Percentiles rank a stretch among this genome's conserved stretches.
Evolutionary conservation across 2,113 vertebrate species (phyloP).

Genomic region (Eonycteris spelaea): DNA sequence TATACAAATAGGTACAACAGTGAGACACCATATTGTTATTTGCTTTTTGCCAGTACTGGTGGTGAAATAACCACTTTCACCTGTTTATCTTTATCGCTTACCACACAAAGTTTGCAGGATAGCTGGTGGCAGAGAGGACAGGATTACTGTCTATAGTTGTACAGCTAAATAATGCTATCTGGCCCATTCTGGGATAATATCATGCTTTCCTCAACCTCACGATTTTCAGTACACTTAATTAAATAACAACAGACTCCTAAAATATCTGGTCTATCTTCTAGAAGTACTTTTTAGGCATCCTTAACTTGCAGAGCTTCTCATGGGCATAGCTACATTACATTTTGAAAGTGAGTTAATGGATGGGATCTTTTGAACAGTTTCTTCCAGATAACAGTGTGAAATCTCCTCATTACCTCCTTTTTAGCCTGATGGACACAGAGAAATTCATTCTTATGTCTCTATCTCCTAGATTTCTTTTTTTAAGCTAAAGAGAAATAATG

Average conservation of each 20-base stretch:
- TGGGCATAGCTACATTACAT: background rate
- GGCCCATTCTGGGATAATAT: background rate
- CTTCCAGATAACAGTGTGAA: constrained; percentile 24
- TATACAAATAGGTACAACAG: background rate
- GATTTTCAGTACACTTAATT: constrained; percentile 21
- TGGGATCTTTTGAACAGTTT: constrained; percentile 20
- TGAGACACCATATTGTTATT: background rate
- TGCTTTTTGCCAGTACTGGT: background rate
- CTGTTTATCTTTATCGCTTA: constrained; percentile 39
- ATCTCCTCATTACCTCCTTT: background rate
- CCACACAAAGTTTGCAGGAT: background rate
- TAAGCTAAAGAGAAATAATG: background rate
- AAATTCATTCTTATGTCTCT: background rate
- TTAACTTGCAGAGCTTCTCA: constrained; percentile 20
- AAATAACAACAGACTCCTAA: background rate
- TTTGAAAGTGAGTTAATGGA: constrained; percentile 41
- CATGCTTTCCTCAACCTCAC: background rate
- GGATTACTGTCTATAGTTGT: background rate
- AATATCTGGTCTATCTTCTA: constrained; percentile 31
- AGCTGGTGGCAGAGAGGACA: background rate
- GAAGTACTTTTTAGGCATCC: constrained; percentile 21
- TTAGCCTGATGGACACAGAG: constrained; percentile 18
- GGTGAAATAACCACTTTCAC: background rate
- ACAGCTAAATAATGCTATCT: background rate
- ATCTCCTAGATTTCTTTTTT: background rate